Base-by-base conservation (phyloP, 2,888 invertebrate species). In the Rugalucina vietnamica region DNA sequence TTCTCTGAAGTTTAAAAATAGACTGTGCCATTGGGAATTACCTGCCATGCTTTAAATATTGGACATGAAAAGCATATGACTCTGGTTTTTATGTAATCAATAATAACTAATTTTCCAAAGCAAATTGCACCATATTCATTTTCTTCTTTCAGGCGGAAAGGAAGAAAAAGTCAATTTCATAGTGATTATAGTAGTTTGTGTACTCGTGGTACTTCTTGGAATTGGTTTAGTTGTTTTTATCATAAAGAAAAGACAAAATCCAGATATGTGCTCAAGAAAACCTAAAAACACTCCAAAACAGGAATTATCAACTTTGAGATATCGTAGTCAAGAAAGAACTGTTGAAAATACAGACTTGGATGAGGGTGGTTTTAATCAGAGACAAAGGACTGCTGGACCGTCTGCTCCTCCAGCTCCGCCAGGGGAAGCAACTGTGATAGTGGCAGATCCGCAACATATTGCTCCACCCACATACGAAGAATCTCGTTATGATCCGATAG, bases 391-490 rank as follows among this genome's bases (percentile, higher is more conserved):
- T 43, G 43, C 8, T 43, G 10, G 10, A 18, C 43, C 18, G 18
- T 43, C 43, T 12, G 43, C 43, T 43, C 34, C 60, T n/a, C 1
- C 65, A 32, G 65, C 34, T 1, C 65, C 65, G 10, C 36, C 70
- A n/a, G 49, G 49, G 32, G 29, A 27, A 0, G 49, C n/a, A 5
- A 34, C 37, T 60, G 60, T n/a, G 10, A 49, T 32, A 21, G 32
- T 2, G 12, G 24, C 34, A 14, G 34, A 8, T 34, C 12, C 36
- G 0, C 72, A 60, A 49, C 76, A 69, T 18, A 21, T 69, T 36
- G 80, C 80, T 21, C 75, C 75, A 34, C 65, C 65, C 65, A 65
- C 65, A 4, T 85, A 85, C 36, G 85, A 82, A 49, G 85, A 82
- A 80, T 76, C 85, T 24, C 70, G 36, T 10, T 60, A 43, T 70